phyloP scores from a whole-genome alignment of 2,113 vertebrate species.

The Eurystomus gularis region DNA sequence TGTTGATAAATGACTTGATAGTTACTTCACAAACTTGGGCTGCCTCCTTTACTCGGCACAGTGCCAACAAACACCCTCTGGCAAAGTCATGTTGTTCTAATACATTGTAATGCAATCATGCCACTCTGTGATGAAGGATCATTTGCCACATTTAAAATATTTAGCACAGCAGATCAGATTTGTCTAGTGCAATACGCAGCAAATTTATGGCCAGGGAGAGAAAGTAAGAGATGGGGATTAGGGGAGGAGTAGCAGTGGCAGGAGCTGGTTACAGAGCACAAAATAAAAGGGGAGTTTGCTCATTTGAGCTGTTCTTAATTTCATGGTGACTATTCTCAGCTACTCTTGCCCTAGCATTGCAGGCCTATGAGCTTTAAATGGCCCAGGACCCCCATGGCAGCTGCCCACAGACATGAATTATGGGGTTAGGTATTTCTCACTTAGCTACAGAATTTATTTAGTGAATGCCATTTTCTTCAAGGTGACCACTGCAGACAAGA shows the following conservation, averaged over 20 bases:
- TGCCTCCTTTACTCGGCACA: neutral
- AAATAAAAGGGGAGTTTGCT: neutral
- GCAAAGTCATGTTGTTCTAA: constrained; percentile 55
- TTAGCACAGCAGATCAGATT: constrained; percentile 24
- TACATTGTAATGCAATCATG: constrained; percentile 24
- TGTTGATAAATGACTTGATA: constrained; percentile 30
- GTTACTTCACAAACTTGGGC: constrained; percentile 9
- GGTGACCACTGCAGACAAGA: neutral
- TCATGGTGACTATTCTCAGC: neutral
- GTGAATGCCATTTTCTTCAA: neutral
- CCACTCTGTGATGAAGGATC: neutral
- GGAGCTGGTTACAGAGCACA: neutral
- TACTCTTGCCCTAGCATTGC: neutral
- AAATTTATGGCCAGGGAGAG: neutral
- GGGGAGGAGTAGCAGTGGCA: neutral
- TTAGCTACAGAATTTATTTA: neutral
- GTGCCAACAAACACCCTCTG: constrained; percentile 43
- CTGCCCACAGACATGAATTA: neutral
- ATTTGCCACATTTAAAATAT: constrained; percentile 33
- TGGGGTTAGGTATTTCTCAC: neutral
- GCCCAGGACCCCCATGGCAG: neutral
- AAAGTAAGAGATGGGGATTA: neutral
- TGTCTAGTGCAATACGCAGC: constrained; percentile 20
- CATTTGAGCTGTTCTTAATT: neutral
- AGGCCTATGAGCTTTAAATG: neutral